Percentiles rank a stretch among this genome's conserved stretches.
These are phyloP conservation scores for Thamnophis sirtalis DNA, from an alignment of 2,113 vertebrate genomes.

Conservation along the genomic window DNA sequence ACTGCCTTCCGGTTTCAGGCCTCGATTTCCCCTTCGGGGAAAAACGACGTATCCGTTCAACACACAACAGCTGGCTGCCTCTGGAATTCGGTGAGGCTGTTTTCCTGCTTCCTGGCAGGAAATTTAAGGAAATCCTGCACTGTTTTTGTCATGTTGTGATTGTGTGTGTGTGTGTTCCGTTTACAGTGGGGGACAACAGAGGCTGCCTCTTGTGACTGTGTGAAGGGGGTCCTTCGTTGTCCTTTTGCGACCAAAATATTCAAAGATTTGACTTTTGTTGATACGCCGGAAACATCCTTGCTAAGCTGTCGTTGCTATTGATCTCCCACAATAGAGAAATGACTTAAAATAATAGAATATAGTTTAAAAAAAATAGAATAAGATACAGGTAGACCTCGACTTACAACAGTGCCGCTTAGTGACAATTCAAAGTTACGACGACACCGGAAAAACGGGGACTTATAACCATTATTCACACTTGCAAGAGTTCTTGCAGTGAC, in stretches of 20 bases:
- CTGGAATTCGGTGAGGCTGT: neutral
- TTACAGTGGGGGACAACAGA: neutral
- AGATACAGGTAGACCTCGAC: too few relatives aligned
- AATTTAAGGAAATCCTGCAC: neutral
- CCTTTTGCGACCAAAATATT: constrained; percentile 16
- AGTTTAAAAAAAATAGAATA: too few relatives aligned
- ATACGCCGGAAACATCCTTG: neutral
- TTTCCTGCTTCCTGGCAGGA: rapidly evolving
- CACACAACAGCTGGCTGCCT: rapidly evolving
- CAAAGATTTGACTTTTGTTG: neutral
- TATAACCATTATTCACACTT: too few relatives aligned
- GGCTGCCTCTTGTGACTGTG: neutral
- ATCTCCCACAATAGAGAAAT: rapidly evolving
- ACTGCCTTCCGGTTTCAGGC: neutral
- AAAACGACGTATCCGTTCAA: neutral
- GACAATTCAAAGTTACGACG: too few relatives aligned
- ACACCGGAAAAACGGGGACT: too few relatives aligned
- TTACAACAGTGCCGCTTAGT: too few relatives aligned
- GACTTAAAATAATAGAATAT: too few relatives aligned
- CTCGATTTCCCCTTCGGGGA: rapidly evolving
- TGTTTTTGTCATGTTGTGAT: neutral
- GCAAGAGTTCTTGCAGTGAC: too few relatives aligned
- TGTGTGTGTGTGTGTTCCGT: neutral
- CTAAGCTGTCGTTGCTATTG: neutral
- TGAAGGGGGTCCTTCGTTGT: neutral